phyloP scores from a whole-genome alignment of 2,888 invertebrate species.

The Coelopa pilipes region DNA sequence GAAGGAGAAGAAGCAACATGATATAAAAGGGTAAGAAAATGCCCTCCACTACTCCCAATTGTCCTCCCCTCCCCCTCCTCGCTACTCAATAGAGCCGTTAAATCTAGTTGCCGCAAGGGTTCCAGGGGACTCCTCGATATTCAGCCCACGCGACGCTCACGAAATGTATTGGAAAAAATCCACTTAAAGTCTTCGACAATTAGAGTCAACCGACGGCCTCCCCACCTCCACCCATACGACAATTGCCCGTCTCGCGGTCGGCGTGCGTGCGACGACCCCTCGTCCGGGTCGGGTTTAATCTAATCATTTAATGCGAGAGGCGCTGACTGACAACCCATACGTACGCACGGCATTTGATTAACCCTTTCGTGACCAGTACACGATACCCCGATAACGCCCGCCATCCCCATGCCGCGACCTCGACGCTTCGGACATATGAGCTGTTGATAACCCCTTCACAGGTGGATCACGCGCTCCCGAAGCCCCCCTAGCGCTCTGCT shows the following conservation, averaged over 20 bases:
- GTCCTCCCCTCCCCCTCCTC: too few relatives aligned
- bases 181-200: constrained; percentile 10
- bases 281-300: constrained; percentile 27
- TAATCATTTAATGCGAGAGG: constrained; percentile 34
- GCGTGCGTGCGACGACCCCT: background rate
- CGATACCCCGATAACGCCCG: background rate
- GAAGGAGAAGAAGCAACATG: background rate
- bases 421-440: constrained; percentile 36
- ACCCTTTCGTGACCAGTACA: constrained; percentile 40
- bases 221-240: constrained; percentile 16
- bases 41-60: too few relatives aligned
- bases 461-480: constrained; percentile 27
- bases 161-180: constrained; percentile 4
- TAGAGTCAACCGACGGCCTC: constrained; percentile 29
- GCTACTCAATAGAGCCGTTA: background rate
- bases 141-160: background rate
- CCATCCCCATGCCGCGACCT: background rate
- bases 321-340: constrained; percentile 45
- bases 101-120: too few relatives aligned
- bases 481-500: background rate
- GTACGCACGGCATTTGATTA: constrained; percentile 49
- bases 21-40: background rate
- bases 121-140: too few relatives aligned
- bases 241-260: background rate
- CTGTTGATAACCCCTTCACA: constrained; percentile 62